These are phyloP conservation scores for Pantala flavescens DNA, from an alignment of 1,140 invertebrate species.

Conservation along the genomic window DNA sequence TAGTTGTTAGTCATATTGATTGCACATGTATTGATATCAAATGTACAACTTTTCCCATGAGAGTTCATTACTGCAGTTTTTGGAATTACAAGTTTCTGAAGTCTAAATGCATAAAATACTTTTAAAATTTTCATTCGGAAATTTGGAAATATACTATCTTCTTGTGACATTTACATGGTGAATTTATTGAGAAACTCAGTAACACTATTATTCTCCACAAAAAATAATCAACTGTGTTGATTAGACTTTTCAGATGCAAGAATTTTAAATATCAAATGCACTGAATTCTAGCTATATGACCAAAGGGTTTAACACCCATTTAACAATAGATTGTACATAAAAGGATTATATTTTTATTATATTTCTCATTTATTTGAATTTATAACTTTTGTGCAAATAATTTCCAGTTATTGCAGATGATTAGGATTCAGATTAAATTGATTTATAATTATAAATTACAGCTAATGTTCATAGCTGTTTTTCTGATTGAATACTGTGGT, in stretches of 20 bases:
- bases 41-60: too few species aligned
- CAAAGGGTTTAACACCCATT: background rate
- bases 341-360: background rate
- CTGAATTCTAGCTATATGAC: background rate
- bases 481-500: too few species aligned
- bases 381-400: background rate
- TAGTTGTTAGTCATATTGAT: background rate
- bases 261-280: background rate
- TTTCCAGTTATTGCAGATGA: background rate
- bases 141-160: background rate
- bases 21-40: background rate
- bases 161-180: background rate
- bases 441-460: too few species aligned
- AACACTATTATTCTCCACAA: background rate
- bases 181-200: background rate
- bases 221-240: background rate
- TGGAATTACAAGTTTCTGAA: background rate
- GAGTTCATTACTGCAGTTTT: too few species aligned
- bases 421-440: too few species aligned
- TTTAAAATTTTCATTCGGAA: background rate
- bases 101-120: background rate
- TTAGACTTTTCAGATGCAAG: background rate
- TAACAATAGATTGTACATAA: background rate
- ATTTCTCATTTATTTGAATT: background rate
- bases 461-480: too few species aligned